phyloP scores from a whole-genome alignment of 2,797 vertebrate species.

The Tolypeutes matacus region DNA sequence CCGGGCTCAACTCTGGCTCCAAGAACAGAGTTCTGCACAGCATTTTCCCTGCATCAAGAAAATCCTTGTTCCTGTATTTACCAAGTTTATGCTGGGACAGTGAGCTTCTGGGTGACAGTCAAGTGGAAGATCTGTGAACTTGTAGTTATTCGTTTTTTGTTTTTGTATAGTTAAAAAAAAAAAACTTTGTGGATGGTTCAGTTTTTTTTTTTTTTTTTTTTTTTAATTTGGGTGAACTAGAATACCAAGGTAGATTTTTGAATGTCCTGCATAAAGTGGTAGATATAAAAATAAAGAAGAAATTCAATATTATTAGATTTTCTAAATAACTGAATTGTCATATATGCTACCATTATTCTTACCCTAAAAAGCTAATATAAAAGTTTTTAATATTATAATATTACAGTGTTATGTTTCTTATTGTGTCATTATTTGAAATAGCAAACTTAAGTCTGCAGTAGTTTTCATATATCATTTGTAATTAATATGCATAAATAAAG shows the following conservation, averaged over 20 bases:
- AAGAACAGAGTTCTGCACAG: conserved; percentile 78
- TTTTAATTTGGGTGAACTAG: not conserved
- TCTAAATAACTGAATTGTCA: conserved; percentile 52
- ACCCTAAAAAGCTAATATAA: conserved; percentile 48
- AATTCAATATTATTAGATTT: conserved; percentile 51
- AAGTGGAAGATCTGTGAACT: conserved; percentile 70
- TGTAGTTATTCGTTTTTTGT: conserved; percentile 56
- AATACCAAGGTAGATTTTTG: conserved; percentile 37
- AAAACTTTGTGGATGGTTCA: not conserved
- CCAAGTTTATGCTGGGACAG: conserved; percentile 70
- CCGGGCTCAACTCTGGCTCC: conserved; percentile 78
- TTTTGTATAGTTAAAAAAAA: not conserved
- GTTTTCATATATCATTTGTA: conserved; percentile 60
- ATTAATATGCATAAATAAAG: conserved; percentile 75
- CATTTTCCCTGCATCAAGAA: conserved; percentile 70
- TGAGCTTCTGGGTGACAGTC: conserved; percentile 79
- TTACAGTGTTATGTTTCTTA: conserved; percentile 27
- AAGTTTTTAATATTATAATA: conserved; percentile 19
- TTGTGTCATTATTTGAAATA: conserved; percentile 64
- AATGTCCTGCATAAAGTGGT: conserved; percentile 64
- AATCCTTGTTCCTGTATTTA: conserved; percentile 74
- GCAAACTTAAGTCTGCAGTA: conserved; percentile 20
- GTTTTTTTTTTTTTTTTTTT: conserved; percentile 55
- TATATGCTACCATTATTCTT: conserved; percentile 38
- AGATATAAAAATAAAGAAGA: conserved; percentile 56